Base-by-base conservation (phyloP, 2,113 vertebrate species). In the Bubo blakistoni region DNA sequence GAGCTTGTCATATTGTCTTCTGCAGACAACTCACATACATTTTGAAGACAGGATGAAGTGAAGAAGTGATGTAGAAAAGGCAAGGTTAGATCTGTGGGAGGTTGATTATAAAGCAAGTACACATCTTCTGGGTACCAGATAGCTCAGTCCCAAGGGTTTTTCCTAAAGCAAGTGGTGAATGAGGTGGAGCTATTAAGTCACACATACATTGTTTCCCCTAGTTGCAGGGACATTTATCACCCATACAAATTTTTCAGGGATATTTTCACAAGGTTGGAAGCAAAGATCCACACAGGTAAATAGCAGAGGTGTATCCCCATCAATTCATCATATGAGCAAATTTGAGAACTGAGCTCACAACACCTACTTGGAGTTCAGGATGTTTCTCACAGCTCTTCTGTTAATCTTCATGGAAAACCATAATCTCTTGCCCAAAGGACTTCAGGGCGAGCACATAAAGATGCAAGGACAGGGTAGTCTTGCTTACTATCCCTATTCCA, bases 121-220 rank as follows among this genome's bases (percentile, higher is more conserved):
- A 40, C 30, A 17, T 49, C 21, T 42, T 36, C n/a, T 70, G 54
- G n/a, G 38, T 42, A 42, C 38, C 44, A 65, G 29, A 34, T 8
- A 49, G 54, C 27, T 80, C 54, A 38, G 30, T 36, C 42, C 20
- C 15, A 82, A 69, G 51, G 20, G 6, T 1, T 88, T 77, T 83
- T 83, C 40, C 59, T 62, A 21, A 88, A 71, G 47, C 19, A 40
- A 62, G 12, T 13, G 14, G 21, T 25, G 69, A 86, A 71, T 26
- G 16, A 63, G 15, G 25, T 24, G 4, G 22, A 72, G 83, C 59
- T 16, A 20, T 29, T 24, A 81, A 80, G 8, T 29, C 5, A 1
- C 25, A 27, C 0, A 0, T 6, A n/a, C 17, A 2, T 11, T 3
- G 18, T 13, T 90, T 4, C 8, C 32, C 16, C 29, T 16, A 38